These are phyloP conservation scores for Kradibia gibbosae DNA, from an alignment of 1,140 invertebrate genomes.

Conservation along the genomic window DNA sequence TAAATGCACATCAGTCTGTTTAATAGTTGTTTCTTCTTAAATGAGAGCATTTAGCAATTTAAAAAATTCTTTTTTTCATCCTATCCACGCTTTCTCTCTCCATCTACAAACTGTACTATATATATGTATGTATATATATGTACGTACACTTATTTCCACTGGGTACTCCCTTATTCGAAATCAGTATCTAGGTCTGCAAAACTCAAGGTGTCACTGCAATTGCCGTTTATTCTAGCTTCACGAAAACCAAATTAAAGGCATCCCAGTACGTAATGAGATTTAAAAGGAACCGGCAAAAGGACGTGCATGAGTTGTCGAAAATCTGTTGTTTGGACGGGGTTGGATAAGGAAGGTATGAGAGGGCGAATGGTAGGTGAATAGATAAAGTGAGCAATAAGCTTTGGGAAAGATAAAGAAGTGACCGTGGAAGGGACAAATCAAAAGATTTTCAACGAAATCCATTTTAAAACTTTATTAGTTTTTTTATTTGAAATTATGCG, in stretches of 20 bases:
- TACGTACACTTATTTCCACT: neutral
- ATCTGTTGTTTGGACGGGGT: constrained; percentile 7
- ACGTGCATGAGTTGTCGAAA: constrained; percentile 38
- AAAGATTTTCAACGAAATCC: constrained; percentile 31
- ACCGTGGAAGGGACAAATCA: neutral
- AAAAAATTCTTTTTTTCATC: neutral
- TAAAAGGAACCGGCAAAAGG: constrained; percentile 29
- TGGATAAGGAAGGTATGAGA: neutral
- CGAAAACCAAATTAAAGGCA: constrained; percentile 46
- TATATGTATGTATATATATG: too few species aligned
- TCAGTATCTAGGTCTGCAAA: neutral
- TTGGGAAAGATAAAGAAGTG: neutral
- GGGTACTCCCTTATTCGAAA: neutral
- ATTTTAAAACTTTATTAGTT: constrained; percentile 30
- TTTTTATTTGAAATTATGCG: constrained; percentile 12
- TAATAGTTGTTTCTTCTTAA: too few species aligned
- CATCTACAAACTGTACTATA: neutral
- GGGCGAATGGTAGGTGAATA: neutral
- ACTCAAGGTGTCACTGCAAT: neutral
- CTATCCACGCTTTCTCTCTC: neutral
- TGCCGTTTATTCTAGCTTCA: neutral
- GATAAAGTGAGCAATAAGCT: neutral
- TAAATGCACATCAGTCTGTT: too few species aligned
- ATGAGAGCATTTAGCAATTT: neutral
- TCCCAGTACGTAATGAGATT: constrained; percentile 48